A percentile compares a stretch with the other conserved stretches of the same genome.
phyloP scores from a whole-genome alignment of 1,140 invertebrate species.

The Wasmannia auropunctata region DNA sequence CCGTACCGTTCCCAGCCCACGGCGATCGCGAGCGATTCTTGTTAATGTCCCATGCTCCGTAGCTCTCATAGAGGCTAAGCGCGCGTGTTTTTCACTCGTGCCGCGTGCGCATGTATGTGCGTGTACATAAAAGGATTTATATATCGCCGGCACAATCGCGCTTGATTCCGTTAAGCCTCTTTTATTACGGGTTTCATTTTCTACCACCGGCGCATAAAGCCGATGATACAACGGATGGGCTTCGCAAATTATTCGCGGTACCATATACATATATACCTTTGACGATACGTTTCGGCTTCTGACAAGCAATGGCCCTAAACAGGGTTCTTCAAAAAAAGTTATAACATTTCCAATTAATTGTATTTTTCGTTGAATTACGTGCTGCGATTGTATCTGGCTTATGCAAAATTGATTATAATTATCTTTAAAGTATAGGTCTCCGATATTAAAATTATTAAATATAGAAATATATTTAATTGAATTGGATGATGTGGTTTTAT shows the following conservation, averaged over 20 bases:
- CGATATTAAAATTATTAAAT: neutral
- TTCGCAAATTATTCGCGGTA: slow-evolving; percentile 17
- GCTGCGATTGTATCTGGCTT: neutral
- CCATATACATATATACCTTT: neutral
- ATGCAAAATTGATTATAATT: neutral
- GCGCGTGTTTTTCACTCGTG: slow-evolving; percentile 42
- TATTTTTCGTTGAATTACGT: neutral
- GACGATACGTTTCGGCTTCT: neutral
- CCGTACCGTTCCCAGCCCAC: slow-evolving; percentile 67
- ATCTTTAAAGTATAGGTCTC: neutral
- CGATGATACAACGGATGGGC: neutral
- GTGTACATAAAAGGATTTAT: slow-evolving; percentile 38
- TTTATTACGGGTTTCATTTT: slow-evolving; percentile 65
- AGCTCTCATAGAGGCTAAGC: slow-evolving; percentile 38
- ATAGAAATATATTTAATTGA: neutral
- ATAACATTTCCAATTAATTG: neutral
- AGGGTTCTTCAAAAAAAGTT: neutral
- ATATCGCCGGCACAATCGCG: slow-evolving; percentile 41
- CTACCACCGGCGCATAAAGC: slow-evolving; percentile 27
- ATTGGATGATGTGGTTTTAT: neutral
- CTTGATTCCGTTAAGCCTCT: slow-evolving; percentile 61
- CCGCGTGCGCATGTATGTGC: too few relatives aligned
- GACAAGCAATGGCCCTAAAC: neutral
- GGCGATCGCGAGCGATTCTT: slow-evolving; percentile 69
- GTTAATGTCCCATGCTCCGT: slow-evolving; percentile 57